Evolutionary conservation across 1,140 invertebrate genomes (phyloP), one percentile per base, ranked within the genome.

Genomic region (Melipona quadrifasciata): DNA sequence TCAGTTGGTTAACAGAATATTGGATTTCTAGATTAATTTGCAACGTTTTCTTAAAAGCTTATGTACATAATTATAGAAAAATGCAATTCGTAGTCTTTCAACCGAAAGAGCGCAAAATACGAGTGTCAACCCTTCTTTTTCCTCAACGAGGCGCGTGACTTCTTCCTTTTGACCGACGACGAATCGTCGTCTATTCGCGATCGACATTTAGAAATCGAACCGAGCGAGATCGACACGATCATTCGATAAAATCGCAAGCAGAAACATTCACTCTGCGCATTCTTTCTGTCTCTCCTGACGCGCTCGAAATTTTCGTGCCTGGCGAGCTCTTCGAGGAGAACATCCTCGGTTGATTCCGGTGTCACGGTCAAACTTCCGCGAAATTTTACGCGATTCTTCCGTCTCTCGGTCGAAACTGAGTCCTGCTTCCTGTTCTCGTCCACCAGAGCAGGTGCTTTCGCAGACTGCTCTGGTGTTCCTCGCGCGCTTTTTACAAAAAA

Each of bases 201-300:
- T 11, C 80, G 77, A 64, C 82, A 55, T 39, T 77, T 79, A 10
- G 55, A 47, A 47, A 55, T 27, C 19, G 80, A 55, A 14, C 51
- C 21, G 34, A 85, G 58, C 0, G 71, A 61, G 1, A 47, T 39
- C 21, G 80, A 82, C 19, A 75, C 21, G 55, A 90, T 86, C 76
- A 86, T 73, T 34, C 82, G 82, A 39, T 88, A 92, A 21, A 92
- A 83, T 68, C 78, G 86, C 12, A 89, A 80, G 65, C 91, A 92
- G 39, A 90, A 19, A 21, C 91, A 92, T 34, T 79, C 89, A 2
- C 16, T 80, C 0, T 85, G 55, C 24, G 31, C 47, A 0, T 85
- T n/a, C n/a, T n/a, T 67, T 31, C 11, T 73, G n/a, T 71, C 39
- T 2, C 17, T 47, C 11, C 17, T 64, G 0, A 16, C 2, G 19